Base-by-base conservation (phyloP, 2,113 vertebrate species). In the Gambusia affinis region DNA sequence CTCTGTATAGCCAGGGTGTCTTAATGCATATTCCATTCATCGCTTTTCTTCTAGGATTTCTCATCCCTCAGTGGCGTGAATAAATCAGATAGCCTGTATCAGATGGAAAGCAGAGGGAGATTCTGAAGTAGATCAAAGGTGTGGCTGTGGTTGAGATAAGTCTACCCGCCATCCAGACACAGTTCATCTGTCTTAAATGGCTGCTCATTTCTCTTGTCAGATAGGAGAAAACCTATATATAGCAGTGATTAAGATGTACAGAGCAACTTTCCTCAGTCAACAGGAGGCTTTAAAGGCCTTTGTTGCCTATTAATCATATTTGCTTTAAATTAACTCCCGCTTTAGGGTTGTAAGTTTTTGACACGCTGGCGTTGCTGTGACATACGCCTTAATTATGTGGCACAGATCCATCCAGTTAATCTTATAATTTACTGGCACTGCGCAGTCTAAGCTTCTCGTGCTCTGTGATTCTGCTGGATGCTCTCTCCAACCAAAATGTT, bases 121-220 rank as follows among this genome's bases (percentile, higher is more conserved):
- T 90, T 75, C 69, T 80, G 76, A 73, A 92, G 92, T 75, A 89
- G 87, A 93, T 91, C 83, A 91, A 88, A 93, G 89, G 86, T 89
- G 92, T 87, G 93, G 90, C 88, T 90, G 90, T 71, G 80, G 87
- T 89, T 89, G 72, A 81, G 89, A 94, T 92, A 91, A 89, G 90
- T 91, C 89, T 76, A 84, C 80, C 83, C 72, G 63, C 84, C 87
- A 90, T 86, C 75, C 83, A 87, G 79, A 91, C 89, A 75, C 91
- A 93, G 91, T 92, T 93, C 92, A 93, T 93, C 90, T 82, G 85
- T 94, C 91, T 86, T 91, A 89, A 92, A 89, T 83, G 90, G 80
- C 86, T 86, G 84, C 91, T 92, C 93, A 92, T 95, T 88, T 87
- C 81, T 94, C 92, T 90, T 91, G 91, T 91, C 88, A 91, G 88